Percentiles rank a stretch among this genome's conserved stretches.
These are phyloP conservation scores for Alligator sinensis DNA, from an alignment of 2,113 vertebrate species.

Conservation along the genomic window DNA sequence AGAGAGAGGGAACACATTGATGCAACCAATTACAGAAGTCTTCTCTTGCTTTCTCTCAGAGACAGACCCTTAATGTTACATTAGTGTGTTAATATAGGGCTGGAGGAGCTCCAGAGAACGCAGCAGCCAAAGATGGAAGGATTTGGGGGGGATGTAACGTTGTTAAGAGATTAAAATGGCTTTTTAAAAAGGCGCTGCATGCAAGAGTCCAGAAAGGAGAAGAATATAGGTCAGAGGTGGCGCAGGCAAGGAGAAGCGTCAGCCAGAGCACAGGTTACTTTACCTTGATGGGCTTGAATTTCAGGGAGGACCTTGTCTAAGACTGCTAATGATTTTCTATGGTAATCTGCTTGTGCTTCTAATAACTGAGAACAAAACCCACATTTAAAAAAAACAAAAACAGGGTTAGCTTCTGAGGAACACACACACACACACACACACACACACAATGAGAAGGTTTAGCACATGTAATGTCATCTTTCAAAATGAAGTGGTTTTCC, in stretches of 20 bases:
- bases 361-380: constrained; percentile 94
- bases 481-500: constrained; percentile 1
- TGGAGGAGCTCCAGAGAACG: constrained; percentile 63
- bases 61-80: not conserved
- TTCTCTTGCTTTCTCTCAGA: constrained; percentile 2
- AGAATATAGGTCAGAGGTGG: constrained; percentile 67
- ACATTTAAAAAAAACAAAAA: constrained; percentile 82
- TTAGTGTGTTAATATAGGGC: constrained; percentile 78
- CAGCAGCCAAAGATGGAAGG: constrained; percentile 61
- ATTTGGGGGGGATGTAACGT: constrained; percentile 36
- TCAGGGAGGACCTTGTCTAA: constrained; percentile 95
- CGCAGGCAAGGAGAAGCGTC: constrained; percentile 74
- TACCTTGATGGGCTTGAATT: constrained; percentile 98
- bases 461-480: constrained; percentile 70
- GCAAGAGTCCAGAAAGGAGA: constrained; percentile 73
- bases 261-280: constrained; percentile 79
- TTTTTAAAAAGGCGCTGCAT: constrained; percentile 70
- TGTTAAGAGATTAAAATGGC: constrained; percentile 57
- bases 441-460: constrained; percentile 72
- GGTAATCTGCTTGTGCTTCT: constrained; percentile 99
- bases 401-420: constrained; percentile 77
- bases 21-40: constrained; percentile 6
- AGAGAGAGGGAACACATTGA: not conserved
- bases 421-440: constrained; percentile 71
- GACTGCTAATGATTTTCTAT: constrained; percentile 97